Base-by-base conservation (phyloP, 2,113 vertebrate species). In the Ivindomyrus marchei region DNA sequence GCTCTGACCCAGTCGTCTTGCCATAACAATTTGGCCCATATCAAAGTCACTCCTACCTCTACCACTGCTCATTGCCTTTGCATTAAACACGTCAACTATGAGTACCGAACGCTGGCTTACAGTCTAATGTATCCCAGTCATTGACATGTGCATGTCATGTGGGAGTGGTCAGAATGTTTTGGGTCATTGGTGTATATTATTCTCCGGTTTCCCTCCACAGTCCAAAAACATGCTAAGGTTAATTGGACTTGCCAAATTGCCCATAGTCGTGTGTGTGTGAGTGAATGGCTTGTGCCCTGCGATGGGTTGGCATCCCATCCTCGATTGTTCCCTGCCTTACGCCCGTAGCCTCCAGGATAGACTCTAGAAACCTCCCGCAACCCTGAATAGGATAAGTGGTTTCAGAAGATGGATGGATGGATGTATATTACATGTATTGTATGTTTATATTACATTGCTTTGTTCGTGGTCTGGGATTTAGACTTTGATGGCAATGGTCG, bases 401-500 rank as follows among this genome's bases (percentile, higher is more conserved):
- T 56, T 56, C 53, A 56, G 19, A 56, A 56, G 53, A 21, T 56
- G 19, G 4, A 56, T 47, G 47, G 47, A 47, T 56, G 53, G 5
- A 56, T 17, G 49, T 52, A 84, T 53, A 53, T 89, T 89, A n/a
- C 42, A n/a, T n/a, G 3, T 31, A 10, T n/a, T 50, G 17, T 53
- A 87, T 19, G 15, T 8, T 9, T 83, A 36, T 49, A 58, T 0
- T 49, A 83, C 89, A 11, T 39, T 86, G 15, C 0, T 36, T 15
- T 89, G 45, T 47, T 66, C 52, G 53, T 84, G 70, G 56, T 88
- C 11, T 83, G 74, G 88, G 87, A 86, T 47, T 3, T 91, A 96
- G 96, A 92, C 88, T 86, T 90, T 95, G n/a, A 94, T 96, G 94
- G 92, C 91, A 56, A 91, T 91, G 36, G 92, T 95, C 87, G 93